phyloP scores from a whole-genome alignment of 2,113 vertebrate species.

The Meriones unguiculatus region DNA sequence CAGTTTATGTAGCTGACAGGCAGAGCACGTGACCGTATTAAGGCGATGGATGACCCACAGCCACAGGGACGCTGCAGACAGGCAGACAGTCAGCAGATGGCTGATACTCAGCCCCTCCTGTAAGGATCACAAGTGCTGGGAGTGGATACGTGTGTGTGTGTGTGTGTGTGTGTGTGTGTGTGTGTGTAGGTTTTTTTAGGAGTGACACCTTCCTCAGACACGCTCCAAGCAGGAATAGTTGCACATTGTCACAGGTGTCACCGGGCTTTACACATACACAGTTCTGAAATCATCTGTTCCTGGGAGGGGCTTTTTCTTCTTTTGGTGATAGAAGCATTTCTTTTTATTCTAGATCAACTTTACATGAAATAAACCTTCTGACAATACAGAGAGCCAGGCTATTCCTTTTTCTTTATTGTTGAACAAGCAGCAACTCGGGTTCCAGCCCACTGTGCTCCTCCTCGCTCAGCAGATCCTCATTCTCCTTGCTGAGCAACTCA shows the following conservation, averaged over 20 bases:
- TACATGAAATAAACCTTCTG: background rate
- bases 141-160: background rate
- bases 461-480: conserved; percentile 57
- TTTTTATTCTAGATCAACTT: conserved; percentile 13
- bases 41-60: background rate
- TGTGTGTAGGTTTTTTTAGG: background rate
- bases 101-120: accelerated
- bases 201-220: background rate
- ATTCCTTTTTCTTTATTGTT: conserved; percentile 13
- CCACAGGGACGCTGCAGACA: background rate
- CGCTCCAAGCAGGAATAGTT: accelerated
- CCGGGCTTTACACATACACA: accelerated
- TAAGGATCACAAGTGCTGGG: background rate
- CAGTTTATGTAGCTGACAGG: conserved; percentile 53
- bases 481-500: conserved; percentile 67
- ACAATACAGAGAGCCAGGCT: background rate
- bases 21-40: background rate
- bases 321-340: background rate
- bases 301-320: too few species aligned
- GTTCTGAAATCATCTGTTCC: background rate
- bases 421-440: background rate
- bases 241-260: background rate
- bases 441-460: conserved; percentile 37
- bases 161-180: too few species aligned
- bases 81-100: background rate